Percentiles rank a stretch among this genome's conserved stretches.
Conservation (phyloP, 2,888 invertebrate genomes). For the Catocala sponsa region DNA sequence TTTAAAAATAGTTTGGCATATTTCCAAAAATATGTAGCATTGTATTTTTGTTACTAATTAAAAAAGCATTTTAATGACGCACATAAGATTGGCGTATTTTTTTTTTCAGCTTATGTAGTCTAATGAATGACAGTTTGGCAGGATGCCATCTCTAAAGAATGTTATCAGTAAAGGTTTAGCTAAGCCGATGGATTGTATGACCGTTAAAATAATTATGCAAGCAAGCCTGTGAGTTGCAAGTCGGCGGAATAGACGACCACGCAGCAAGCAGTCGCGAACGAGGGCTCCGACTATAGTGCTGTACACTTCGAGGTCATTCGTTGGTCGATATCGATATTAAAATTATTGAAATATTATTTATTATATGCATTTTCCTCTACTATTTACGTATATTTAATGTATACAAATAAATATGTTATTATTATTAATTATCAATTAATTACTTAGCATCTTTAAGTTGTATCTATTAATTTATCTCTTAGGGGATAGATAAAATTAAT, state of each 20-base stretch:
- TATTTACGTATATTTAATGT: too few species aligned
- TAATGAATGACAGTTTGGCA: constrained; percentile 13
- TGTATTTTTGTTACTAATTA: not conserved
- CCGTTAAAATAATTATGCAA: constrained; percentile 81
- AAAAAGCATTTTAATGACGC: constrained; percentile 12
- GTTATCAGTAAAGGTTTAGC: constrained; percentile 14
- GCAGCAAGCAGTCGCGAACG: constrained; percentile 55
- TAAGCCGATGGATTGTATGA: constrained; percentile 41
- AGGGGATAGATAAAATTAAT: too few species aligned
- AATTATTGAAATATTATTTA: not conserved
- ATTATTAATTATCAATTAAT: too few species aligned
- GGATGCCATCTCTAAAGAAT: constrained; percentile 15
- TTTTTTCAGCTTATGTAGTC: not conserved
- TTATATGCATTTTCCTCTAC: not conserved
- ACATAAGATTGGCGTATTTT: not conserved
- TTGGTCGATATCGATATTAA: constrained; percentile 69
- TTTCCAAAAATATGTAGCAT: constrained; percentile 1
- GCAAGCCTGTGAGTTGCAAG: constrained; percentile 67
- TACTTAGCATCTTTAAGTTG: too few species aligned
- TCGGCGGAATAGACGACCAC: constrained; percentile 58
- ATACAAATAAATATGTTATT: too few species aligned
- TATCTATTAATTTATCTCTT: too few species aligned
- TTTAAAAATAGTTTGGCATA: constrained; percentile 1
- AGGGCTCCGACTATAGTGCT: constrained; percentile 64
- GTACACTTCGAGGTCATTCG: constrained; percentile 73